phyloP scores from a whole-genome alignment of 2,797 vertebrate species.

The Chelon auratus region DNA sequence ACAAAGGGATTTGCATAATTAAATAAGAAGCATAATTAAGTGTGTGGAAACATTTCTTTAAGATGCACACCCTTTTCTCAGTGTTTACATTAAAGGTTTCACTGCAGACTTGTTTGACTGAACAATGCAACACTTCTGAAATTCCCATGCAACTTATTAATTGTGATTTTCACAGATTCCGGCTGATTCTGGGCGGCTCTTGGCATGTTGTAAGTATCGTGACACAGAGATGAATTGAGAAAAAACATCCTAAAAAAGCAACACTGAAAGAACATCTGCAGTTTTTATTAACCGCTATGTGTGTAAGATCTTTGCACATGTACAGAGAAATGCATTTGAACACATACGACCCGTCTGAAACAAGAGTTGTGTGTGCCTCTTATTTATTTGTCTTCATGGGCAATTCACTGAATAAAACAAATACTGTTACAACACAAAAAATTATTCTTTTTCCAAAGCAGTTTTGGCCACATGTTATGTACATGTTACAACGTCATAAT shows the following conservation, averaged over 20 bases:
- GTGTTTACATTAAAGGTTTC: constrained; percentile 8
- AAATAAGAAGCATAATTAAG: neutral
- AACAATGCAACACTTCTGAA: constrained; percentile 8
- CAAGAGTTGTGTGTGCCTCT: constrained; percentile 74
- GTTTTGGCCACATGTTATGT: constrained; percentile 86
- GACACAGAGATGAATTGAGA: neutral
- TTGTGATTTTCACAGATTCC: constrained; percentile 15
- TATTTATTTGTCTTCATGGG: constrained; percentile 88
- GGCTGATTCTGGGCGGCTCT: neutral
- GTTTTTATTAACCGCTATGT: neutral
- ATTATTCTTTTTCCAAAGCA: constrained; percentile 78
- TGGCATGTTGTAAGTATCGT: neutral
- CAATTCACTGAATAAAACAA: constrained; percentile 88
- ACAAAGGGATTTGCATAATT: neutral
- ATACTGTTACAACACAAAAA: constrained; percentile 89
- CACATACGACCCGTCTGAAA: constrained; percentile 53
- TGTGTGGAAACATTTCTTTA: neutral
- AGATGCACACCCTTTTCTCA: neutral
- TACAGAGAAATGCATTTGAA: constrained; percentile 8
- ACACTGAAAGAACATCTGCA: neutral
- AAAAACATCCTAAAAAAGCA: neutral
- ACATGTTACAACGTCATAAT: constrained; percentile 86
- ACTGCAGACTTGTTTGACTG: neutral
- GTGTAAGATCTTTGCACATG: neutral
- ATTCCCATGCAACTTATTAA: constrained; percentile 6